Percentiles rank a stretch among this genome's conserved stretches.
phyloP scores from a whole-genome alignment of 2,113 vertebrate genomes.

The Columba livia region DNA sequence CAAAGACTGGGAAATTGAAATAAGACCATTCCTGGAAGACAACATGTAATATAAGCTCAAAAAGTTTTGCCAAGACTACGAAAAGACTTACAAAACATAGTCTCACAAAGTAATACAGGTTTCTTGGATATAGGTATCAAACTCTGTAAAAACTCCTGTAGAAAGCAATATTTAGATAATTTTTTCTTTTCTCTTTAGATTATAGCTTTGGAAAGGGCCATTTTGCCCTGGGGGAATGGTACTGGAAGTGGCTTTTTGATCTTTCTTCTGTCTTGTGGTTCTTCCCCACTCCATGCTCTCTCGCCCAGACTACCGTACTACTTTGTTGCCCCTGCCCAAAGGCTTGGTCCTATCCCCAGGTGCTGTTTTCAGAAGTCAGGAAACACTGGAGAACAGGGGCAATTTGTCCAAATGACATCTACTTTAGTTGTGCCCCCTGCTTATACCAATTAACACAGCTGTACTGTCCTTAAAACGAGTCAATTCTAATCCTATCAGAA shows the following conservation, averaged over 20 bases:
- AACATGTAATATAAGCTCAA: background rate
- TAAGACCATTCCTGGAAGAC: background rate
- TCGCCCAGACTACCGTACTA: background rate
- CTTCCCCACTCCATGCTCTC: accelerated
- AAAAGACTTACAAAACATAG: background rate
- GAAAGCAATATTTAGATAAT: background rate
- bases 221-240: background rate
- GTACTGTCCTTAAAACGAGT: background rate
- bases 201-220: background rate
- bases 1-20: background rate
- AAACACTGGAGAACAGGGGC: background rate
- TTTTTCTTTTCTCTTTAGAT: background rate
- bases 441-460: background rate
- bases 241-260: background rate
- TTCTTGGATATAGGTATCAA: background rate
- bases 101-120: background rate
- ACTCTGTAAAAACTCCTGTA: background rate
- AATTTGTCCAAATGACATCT: background rate
- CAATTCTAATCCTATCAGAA: background rate
- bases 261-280: background rate
- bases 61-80: background rate
- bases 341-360: background rate
- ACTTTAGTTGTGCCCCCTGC: background rate
- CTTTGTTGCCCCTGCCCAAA: background rate
- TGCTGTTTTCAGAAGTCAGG: background rate